Evolutionary conservation across 2,888 invertebrate species (phyloP), one percentile per base, ranked within the genome.

Genomic region (Ypsolopha scabrella): DNA sequence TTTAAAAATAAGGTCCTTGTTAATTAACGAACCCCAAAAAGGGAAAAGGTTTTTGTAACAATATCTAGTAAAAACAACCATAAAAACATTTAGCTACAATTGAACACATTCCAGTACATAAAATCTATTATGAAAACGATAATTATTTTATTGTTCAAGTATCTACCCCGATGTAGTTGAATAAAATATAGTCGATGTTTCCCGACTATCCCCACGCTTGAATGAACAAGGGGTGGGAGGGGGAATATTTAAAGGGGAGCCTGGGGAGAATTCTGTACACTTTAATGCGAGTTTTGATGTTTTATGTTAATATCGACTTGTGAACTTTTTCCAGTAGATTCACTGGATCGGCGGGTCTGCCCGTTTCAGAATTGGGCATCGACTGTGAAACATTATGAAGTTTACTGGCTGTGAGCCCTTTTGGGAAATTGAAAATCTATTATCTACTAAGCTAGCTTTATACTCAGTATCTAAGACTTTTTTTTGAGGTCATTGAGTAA

Each of bases 121-220:
- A 82, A 83, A 69, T 70, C 70, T 71, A 67, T 63, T 65, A 68
- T 74, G 74, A 77, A 80, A 77, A 83, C 75, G 81, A 83, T 82
- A 85, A 85, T 85, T 82, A 83, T 85, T 80, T 80, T 85, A 86
- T 85, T 85, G 85, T 81, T 85, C 74, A 80, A 82, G 77, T 80
- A 72, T 85, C 80, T 73, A n/a, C 39, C 10, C 39, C 74, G 71
- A 72, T 79, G 79, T 80, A 78, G 80, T 72, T 71, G 76, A 76
- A 80, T 76, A 75, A 80, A 75, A 75, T 78, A 78, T 72, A 70
- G 71, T 61, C 67, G 61, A 62, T 65, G 68, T 68, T 68, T 39
- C 57, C 53, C 54, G 55, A 56, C 58, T 60, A 59, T 64, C 61
- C 63, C 60, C 61, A 59, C 68, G 72, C 73, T 68, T 68, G 70